Base-by-base conservation (phyloP, 2,888 invertebrate species). In the Amitus sp. region DNA sequence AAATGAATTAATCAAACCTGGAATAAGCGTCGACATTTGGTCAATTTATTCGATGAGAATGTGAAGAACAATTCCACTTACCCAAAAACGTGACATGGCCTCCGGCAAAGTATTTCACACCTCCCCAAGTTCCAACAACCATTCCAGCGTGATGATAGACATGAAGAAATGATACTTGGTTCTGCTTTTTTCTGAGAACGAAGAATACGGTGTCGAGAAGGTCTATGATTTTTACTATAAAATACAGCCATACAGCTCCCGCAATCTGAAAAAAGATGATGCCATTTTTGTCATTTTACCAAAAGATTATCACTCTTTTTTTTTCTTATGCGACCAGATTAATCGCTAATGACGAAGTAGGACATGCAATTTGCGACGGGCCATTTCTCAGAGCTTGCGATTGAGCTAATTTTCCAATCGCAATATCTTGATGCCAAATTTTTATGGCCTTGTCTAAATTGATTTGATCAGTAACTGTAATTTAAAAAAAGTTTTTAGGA, bases 141-240 rank as follows among this genome's bases (percentile, higher is more conserved):
- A 95, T 94, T 0, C 92, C 91, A 0, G 88, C 86, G 77, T 95
- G 95, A 79, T 95, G 95, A 75, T 94, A 94, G 3, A 94, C 88
- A 75, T 95, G 95, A 20, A 95, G 85, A 74, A 94, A 94, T 1
- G 92, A 87, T 12, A 94, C 86, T 83, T 95, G 95, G 58, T 87
- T 89, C 66, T 89, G 86, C 75, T 93, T 94, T 81, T 95, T 94
- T 52, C 94, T 85, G 66, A 95, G 82, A n/a, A 93, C 88, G 79
- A 95, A 95, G 83, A 95, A 94, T 61, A 92, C 88, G 67, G 93
- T 93, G 74, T 93, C 93, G 0, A 90, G 71, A 1, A 93, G 86
- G 80, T 93, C 93, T 7, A 89, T 73, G 9, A 92, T 77, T 82
- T 93, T 93, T 45, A 90, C 83, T 2, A 89, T 62, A 73, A 90